These are phyloP conservation scores for Leucophora obtusa DNA, from an alignment of 2,888 invertebrate genomes.

Conservation along the genomic window DNA sequence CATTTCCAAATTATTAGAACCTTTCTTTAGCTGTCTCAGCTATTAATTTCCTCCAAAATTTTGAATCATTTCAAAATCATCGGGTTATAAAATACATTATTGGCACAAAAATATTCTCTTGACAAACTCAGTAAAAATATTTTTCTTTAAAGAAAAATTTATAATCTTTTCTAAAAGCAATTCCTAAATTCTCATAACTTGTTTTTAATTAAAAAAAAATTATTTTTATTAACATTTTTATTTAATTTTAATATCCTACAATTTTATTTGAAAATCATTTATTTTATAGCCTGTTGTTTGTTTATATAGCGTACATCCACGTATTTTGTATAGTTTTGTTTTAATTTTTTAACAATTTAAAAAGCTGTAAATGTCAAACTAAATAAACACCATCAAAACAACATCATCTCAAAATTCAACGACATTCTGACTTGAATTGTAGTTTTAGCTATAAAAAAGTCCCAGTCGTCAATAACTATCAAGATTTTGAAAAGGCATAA, in stretches of 20 bases:
- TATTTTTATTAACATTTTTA: slow-evolving; percentile 11
- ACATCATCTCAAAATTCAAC: slow-evolving; percentile 37
- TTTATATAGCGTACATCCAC: slow-evolving; percentile 27
- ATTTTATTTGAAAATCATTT: slow-evolving; percentile 44
- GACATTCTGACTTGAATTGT: slow-evolving; percentile 34
- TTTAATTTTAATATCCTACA: slow-evolving; percentile 41
- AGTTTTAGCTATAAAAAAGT: slow-evolving; percentile 25
- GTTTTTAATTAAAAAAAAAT: neutral
- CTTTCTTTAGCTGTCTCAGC: too few relatives aligned
- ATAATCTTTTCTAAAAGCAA: too few relatives aligned
- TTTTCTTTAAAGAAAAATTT: too few relatives aligned
- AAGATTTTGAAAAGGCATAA: slow-evolving; percentile 39
- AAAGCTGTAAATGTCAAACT: slow-evolving; percentile 62
- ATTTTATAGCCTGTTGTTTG: slow-evolving; percentile 34
- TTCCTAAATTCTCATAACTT: too few relatives aligned
- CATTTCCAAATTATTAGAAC: too few relatives aligned
- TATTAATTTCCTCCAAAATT: too few relatives aligned
- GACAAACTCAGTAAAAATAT: too few relatives aligned
- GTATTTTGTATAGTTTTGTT: slow-evolving; percentile 56
- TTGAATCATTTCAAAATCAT: too few relatives aligned
- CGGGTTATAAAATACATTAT: too few relatives aligned
- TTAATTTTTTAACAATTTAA: slow-evolving; percentile 59
- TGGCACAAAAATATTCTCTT: too few relatives aligned
- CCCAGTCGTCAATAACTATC: slow-evolving; percentile 49
- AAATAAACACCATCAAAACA: slow-evolving; percentile 61